Percentiles rank a stretch among this genome's conserved stretches.
Evolutionary conservation across 1,140 invertebrate genomes (phyloP).

Genomic region (Tribolium castaneum): DNA sequence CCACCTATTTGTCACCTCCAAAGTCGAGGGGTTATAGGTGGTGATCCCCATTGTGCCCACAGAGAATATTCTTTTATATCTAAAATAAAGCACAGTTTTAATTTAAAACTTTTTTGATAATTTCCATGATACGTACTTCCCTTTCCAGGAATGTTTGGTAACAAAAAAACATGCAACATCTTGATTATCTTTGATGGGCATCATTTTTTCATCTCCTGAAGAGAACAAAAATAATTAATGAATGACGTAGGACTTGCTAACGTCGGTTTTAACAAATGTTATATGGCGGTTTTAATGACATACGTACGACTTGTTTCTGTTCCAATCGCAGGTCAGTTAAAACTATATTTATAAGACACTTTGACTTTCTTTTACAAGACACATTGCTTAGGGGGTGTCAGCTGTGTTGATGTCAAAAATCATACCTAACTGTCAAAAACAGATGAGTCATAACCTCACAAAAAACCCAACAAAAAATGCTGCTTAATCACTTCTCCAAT

Average conservation of each 20-base stretch:
- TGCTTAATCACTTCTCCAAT: too few relatives aligned
- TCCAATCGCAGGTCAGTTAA: neutral
- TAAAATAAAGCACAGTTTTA: constrained; percentile 61
- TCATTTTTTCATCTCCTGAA: constrained; percentile 70
- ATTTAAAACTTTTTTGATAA: neutral
- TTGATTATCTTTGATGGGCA: constrained; percentile 87
- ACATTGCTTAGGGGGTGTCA: constrained; percentile 29
- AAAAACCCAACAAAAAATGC: neutral
- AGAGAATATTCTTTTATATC: constrained; percentile 97
- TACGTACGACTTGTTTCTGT: constrained; percentile 8
- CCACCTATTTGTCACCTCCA: constrained; percentile 98
- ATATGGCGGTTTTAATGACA: neutral
- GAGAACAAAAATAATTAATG: neutral
- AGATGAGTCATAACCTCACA: constrained; percentile 1
- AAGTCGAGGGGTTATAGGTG: constrained; percentile 94
- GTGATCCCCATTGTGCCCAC: constrained; percentile 95
- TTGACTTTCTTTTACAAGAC: neutral
- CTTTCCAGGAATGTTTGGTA: constrained; percentile 97
- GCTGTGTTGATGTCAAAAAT: constrained; percentile 20
- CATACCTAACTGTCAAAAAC: constrained; percentile 1
- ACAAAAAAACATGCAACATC: constrained; percentile 95
- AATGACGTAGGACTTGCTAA: constrained; percentile 1
- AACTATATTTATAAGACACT: constrained; percentile 22
- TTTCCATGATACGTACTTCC: constrained; percentile 78
- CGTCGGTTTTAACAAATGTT: neutral